These are phyloP conservation scores for Galeopterus variegatus DNA, from an alignment of 2,113 vertebrate genomes.

Conservation along the genomic window DNA sequence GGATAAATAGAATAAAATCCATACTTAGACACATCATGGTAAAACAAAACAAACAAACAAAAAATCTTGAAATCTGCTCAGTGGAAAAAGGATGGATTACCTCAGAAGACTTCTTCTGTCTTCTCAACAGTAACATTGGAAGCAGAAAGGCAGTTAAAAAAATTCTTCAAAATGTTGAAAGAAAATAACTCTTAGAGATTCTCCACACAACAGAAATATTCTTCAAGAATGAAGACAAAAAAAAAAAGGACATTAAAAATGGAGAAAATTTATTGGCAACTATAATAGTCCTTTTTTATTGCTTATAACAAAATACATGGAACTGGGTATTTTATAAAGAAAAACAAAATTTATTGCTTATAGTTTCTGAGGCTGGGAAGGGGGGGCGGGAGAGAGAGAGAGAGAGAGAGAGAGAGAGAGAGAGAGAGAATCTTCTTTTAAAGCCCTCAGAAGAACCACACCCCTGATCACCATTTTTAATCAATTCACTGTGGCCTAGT, in stretches of 20 bases:
- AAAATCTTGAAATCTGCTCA: neutral
- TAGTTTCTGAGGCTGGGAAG: too few species aligned
- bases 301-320: too few species aligned
- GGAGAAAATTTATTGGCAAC: neutral
- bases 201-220: neutral
- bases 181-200: conserved; percentile 5
- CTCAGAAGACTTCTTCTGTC: neutral
- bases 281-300: too few species aligned
- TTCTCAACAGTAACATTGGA: neutral
- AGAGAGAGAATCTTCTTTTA: too few species aligned
- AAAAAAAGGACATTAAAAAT: conserved; percentile 2
- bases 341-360: too few species aligned
- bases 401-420: too few species aligned
- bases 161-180: neutral
- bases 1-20: neutral
- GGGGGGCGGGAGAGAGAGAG: too few species aligned
- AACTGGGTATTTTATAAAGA: too few species aligned
- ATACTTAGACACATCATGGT: neutral
- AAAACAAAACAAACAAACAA: neutral
- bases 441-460: too few species aligned
- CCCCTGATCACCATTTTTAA: too few species aligned
- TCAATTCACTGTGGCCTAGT: too few species aligned
- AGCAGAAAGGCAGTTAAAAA: neutral
- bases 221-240: conserved; percentile 18
- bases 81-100: neutral